These are phyloP conservation scores for Gambusia affinis DNA, from an alignment of 2,113 vertebrate genomes.

Conservation along the genomic window DNA sequence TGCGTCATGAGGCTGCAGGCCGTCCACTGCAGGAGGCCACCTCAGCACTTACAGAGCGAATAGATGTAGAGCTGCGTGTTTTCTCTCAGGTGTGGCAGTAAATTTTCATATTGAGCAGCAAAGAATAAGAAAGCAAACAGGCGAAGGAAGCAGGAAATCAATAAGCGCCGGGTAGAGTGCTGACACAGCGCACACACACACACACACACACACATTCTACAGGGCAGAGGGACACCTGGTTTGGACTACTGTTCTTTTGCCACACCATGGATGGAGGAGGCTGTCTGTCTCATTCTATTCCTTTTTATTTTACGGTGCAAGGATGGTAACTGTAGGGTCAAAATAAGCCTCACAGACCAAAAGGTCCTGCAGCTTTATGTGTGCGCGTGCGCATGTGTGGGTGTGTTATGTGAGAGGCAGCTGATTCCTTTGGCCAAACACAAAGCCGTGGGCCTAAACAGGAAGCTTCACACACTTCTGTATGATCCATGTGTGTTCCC, in stretches of 20 bases:
- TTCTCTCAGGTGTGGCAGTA: conserved; percentile 36
- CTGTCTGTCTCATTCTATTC: background rate
- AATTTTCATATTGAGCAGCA: conserved; percentile 45
- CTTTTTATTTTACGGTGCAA: conserved; percentile 7
- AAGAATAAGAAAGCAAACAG: conserved; percentile 48
- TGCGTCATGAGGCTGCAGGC: background rate
- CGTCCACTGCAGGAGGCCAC: conserved; percentile 9
- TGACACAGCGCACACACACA: conserved; percentile 41
- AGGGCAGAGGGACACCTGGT: conserved; percentile 15
- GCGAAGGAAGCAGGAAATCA: conserved; percentile 60
- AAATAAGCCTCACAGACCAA: conserved; percentile 9
- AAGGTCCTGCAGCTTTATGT: background rate
- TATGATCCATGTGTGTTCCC: conserved; percentile 47
- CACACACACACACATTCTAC: conserved; percentile 3
- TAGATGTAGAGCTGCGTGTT: conserved; percentile 25
- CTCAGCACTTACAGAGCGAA: conserved; percentile 23
- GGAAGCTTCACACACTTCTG: conserved; percentile 60
- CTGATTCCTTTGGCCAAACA: conserved; percentile 42
- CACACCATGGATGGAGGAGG: conserved; percentile 13
- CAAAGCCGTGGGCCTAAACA: conserved; percentile 54
- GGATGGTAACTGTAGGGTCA: conserved; percentile 3
- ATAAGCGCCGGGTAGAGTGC: conserved; percentile 45
- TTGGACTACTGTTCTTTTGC: conserved; percentile 34
- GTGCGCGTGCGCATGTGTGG: conserved; percentile 1
- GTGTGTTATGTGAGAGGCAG: conserved; percentile 20